Evolutionary conservation across 2,888 invertebrate genomes (phyloP), one percentile per base, ranked within the genome.

Genomic region (Dione vanillae): DNA sequence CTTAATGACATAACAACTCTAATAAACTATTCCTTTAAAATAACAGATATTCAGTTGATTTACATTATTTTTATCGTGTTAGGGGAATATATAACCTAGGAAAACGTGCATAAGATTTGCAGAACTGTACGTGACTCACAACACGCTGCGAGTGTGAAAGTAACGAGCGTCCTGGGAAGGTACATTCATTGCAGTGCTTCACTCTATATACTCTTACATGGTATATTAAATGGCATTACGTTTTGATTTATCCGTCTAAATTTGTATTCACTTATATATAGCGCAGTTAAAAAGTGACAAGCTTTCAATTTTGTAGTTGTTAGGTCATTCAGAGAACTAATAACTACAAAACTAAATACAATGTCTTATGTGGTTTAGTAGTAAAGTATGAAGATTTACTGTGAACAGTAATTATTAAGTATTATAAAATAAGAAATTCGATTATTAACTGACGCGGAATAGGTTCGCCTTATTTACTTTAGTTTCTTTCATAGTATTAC

Each of bases 121-220:
- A 64, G 51, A 51, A 64, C 40, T 40, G 64, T 64, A 64, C 64
- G 64, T 64, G 64, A 49, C 64, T 64, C 40, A 37, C 64, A 64
- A 64, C 64, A 64, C 64, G 64, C 49, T 47, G 3, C 7, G 64
- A 40, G 64, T 49, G 64, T 49, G 49, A 49, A 64, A 64, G 64
- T 64, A 49, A 64, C 64, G 64, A 64, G 64, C 37, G 40, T 12
- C 64, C 8, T 16, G 64, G 64, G 64, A 64, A 49, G 37, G 19
- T 64, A 64, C 64, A 64, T 40, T 64, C 64, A 64, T 64, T 64
- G 64, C 64, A 64, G 47, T 19, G 37, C 37, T 19, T 64, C 35
- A 47, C 27, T 35, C 59, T 14, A 43, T 9, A n/a, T 10, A 14
- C 20, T 20, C 35, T 19, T 64, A 19, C n/a, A 19, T 64, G 2